Evolutionary conservation across 2,113 vertebrate species (phyloP), one percentile per base, ranked within the genome.

Genomic region (Todiramphus chloris): DNA sequence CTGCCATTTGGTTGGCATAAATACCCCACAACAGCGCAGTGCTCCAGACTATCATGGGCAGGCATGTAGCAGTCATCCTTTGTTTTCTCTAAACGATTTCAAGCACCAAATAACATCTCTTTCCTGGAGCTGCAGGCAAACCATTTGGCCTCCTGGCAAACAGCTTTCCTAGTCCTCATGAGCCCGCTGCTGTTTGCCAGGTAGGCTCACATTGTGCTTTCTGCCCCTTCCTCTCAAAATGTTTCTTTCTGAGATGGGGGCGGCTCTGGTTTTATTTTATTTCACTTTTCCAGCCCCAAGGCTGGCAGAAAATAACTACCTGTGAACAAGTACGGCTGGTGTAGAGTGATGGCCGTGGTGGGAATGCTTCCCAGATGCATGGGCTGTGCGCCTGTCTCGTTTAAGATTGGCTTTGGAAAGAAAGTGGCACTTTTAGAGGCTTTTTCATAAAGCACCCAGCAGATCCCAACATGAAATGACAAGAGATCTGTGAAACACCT

Each of bases 111-210:
- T 31, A 88, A 44, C 10, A 46, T 93, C 70, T 90, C 92, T 95
- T 95, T 91, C 55, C 82, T 2, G 30, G 90, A 86, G 87, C 84
- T 91, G 84, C 70, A 79, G 90, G 89, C 84, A 89, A 89, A 69
- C 77, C 94, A 95, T 94, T 95, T 95, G 95, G 91, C 84, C 90
- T 91, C 62, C 94, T 94, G 95, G 94, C 93, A 94, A 70, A 63
- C 23, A 56, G 72, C 72, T 95, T 87, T 74, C 35, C 53, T 43
- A 43, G 37, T 46, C 44, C 76, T 94, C 1, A 4, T 9, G 39
- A 90, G 73, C 87, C 43, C 3, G 6, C 59, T 92, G 91, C 50
- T 8, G 0, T 80, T 93, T 78, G 44, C 72, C 3, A 67, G 16
- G 62, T 72, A 44, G 81, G 41, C 43, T 94, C 9, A 5, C 1